Base-by-base conservation (phyloP, 2,113 vertebrate species). In the Pseudopodoces humilis region DNA sequence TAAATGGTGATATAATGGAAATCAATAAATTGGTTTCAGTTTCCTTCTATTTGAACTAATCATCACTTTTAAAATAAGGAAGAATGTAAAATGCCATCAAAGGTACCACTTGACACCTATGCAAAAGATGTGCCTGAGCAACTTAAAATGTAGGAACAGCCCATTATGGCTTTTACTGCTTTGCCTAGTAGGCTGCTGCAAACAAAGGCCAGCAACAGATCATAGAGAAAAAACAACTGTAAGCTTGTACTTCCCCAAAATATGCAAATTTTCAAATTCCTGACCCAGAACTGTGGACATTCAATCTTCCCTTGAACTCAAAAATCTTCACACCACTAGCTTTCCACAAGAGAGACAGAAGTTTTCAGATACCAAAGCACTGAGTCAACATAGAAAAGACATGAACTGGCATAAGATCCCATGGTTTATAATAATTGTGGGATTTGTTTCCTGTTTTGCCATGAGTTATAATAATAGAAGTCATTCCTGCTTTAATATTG, bases 151-250 rank as follows among this genome's bases (percentile, higher is more conserved):
- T 39, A 7, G 13, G 23, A 62, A 16, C 10, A 49, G 10, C 17
- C 13, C 9, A 7, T 68, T 90, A 47, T 25, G 37, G 24, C 12
- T 67, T 7, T 67, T 89, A 47, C 6, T 59, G 47, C 52, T 90
- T 87, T 93, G 46, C 55, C 55, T 83, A 37, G 58, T 52, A n/a
- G 22, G 7, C 59, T 65, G 3, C 30, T 70, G 65, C 72, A 35
- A 70, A 12, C 20, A 67, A 55, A 13, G 52, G 55, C 16, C 23
- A 55, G 17, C 0, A 0, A 46, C 15, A 65, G 72, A 35, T 59
- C 1, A 7, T 4, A 47, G 59, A 70, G 37, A 53, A 86, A 87
- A 92, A 74, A 7, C 28, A 58, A 30, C 17, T 50, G 14, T 35
- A 19, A 62, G 27, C 28, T 75, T 62, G 5, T 47, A 12, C 13